Conservation (phyloP, 2,888 invertebrate genomes). For the Pyrrhia umbra region DNA sequence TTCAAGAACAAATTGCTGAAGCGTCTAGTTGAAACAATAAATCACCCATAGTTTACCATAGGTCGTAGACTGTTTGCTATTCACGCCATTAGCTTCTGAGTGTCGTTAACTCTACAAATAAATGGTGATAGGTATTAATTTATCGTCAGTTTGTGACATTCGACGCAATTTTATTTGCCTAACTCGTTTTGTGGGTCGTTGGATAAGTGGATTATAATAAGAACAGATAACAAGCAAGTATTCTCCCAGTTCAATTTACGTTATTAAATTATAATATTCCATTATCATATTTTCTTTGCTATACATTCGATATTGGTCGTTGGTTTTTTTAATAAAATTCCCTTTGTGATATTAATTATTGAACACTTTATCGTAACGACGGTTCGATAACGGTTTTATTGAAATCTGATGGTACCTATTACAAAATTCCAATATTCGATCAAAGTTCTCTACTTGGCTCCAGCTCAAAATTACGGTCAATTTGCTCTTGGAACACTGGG, state of each 20-base stretch:
- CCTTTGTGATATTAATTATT: slow-evolving; percentile 25
- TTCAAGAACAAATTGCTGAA: slow-evolving; percentile 24
- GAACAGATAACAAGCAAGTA: slow-evolving; percentile 28
- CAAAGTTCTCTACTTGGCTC: slow-evolving; percentile 18
- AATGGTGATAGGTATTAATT: slow-evolving; percentile 36
- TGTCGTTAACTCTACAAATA: slow-evolving; percentile 44
- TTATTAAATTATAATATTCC: slow-evolving; percentile 4
- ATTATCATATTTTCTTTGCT: slow-evolving; percentile 20
- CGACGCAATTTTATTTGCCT: slow-evolving; percentile 35
- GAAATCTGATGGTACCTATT: slow-evolving; percentile 27
- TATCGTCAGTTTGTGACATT: slow-evolving; percentile 41
- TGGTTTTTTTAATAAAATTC: slow-evolving; percentile 34
- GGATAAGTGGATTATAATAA: slow-evolving; percentile 32
- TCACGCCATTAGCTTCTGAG: slow-evolving; percentile 58
- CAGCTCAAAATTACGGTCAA: slow-evolving; percentile 26
- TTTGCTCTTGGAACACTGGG: slow-evolving; percentile 19
- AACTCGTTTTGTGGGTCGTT: slow-evolving; percentile 8
- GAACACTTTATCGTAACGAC: slow-evolving; percentile 21
- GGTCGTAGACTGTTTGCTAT: slow-evolving; percentile 51
- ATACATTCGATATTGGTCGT: slow-evolving; percentile 10
- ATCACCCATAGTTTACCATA: slow-evolving; percentile 46
- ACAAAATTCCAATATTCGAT: slow-evolving; percentile 20
- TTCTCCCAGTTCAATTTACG: background rate
- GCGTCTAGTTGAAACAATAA: slow-evolving; percentile 37
- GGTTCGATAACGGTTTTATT: slow-evolving; percentile 37